Conservation (phyloP, 1,140 invertebrate genomes). For the Polyergus mexicanus region DNA sequence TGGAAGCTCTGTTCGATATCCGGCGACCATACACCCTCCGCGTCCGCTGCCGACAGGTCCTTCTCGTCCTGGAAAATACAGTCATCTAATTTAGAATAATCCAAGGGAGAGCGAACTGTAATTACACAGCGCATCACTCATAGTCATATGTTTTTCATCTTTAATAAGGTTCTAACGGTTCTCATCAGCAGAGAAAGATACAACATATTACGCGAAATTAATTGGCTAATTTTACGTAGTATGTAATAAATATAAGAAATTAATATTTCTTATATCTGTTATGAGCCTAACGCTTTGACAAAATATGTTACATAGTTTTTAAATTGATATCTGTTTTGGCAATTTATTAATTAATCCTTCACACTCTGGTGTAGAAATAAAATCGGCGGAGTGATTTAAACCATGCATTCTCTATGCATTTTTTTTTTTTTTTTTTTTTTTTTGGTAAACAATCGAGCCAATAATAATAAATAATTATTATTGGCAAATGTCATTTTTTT, state of each 20-base stretch:
- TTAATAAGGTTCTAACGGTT: background rate
- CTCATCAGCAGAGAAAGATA: background rate
- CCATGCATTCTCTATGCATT: background rate
- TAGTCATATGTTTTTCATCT: background rate
- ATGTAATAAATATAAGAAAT: background rate
- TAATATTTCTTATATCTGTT: too few species aligned
- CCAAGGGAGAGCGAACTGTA: background rate
- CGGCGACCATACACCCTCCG: conserved; percentile 99
- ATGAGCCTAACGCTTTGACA: background rate
- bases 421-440: background rate
- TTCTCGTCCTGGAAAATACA: conserved; percentile 92
- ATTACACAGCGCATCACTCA: conserved; percentile 12
- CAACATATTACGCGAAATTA: background rate
- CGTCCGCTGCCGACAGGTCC: conserved; percentile 96
- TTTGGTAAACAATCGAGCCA: background rate
- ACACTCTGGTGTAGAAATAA: background rate
- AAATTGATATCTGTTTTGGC: background rate
- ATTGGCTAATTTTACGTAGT: background rate
- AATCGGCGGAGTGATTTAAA: background rate
- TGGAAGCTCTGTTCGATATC: conserved; percentile 99
- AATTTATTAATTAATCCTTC: background rate
- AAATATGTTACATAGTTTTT: background rate
- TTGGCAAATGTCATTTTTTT: background rate
- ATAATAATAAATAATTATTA: background rate
- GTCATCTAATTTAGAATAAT: conserved; percentile 15